These are phyloP conservation scores for Sternotherus odoratus DNA, from an alignment of 2,797 vertebrate species.

Conservation along the genomic window DNA sequence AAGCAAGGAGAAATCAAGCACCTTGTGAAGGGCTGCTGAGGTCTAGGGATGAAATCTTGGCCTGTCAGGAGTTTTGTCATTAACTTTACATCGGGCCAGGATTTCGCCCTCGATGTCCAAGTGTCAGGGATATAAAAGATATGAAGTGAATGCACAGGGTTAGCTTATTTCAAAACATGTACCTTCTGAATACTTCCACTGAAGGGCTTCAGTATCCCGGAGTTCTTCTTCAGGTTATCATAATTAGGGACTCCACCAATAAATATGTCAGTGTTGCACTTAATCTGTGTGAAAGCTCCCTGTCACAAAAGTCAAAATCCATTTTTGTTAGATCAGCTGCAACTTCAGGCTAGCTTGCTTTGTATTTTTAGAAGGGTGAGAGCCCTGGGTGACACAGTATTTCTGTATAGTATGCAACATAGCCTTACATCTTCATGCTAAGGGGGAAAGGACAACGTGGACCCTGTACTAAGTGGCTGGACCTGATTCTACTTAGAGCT, in stretches of 20 bases:
- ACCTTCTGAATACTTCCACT: conserved; percentile 95
- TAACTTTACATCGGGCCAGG: accelerated
- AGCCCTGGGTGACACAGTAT: neutral
- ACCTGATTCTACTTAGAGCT: neutral
- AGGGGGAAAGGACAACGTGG: neutral
- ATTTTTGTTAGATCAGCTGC: neutral
- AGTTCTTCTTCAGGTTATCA: conserved; percentile 89
- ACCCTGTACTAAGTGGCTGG: neutral
- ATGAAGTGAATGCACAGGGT: neutral
- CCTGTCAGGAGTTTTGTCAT: neutral
- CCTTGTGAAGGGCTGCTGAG: neutral
- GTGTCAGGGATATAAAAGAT: neutral
- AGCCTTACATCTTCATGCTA: neutral
- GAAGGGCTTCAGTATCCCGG: conserved; percentile 87
- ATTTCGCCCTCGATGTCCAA: neutral
- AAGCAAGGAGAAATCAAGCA: neutral
- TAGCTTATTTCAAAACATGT: neutral
- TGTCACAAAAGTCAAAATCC: conserved; percentile 53
- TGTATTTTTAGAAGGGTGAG: neutral
- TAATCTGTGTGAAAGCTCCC: conserved; percentile 98
- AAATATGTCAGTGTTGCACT: conserved; percentile 93
- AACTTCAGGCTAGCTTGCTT: neutral
- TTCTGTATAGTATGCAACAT: neutral
- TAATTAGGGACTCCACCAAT: conserved; percentile 92
- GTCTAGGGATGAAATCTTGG: neutral